Evolutionary conservation across 2,888 invertebrate species (phyloP).

Genomic region (Acleris sparsana): DNA sequence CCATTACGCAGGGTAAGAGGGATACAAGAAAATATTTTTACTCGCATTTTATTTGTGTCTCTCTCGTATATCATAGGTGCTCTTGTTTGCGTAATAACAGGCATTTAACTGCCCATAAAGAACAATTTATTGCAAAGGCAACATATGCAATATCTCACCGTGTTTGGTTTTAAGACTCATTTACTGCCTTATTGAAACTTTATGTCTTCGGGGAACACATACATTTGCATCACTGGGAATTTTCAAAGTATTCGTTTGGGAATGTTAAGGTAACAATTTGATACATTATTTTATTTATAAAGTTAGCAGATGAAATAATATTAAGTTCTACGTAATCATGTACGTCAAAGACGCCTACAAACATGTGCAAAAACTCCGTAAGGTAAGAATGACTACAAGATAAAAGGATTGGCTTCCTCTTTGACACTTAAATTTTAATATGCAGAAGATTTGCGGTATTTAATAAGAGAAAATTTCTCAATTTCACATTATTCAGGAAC

Average conservation of each 20-base stretch:
- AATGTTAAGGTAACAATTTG: not conserved
- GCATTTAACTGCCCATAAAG: constrained; percentile 75
- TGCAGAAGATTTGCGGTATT: no score
- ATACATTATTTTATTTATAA: no score
- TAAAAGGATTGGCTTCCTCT: no score
- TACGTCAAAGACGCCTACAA: no score
- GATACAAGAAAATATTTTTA: constrained; percentile 31
- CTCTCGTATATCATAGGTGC: constrained; percentile 53
- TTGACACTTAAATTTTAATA: no score
- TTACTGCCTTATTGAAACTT: constrained; percentile 37
- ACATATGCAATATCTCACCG: constrained; percentile 62
- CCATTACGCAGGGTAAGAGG: constrained; percentile 16
- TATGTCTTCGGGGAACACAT: constrained; percentile 12
- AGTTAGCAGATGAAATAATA: no score
- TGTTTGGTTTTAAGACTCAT: constrained; percentile 52
- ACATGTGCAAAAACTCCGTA: no score
- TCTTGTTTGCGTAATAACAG: constrained; percentile 68
- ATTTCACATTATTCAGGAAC: no score
- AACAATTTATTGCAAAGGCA: constrained; percentile 62
- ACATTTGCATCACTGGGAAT: constrained; percentile 3
- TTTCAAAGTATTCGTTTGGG: not conserved
- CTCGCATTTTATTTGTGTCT: constrained; percentile 52
- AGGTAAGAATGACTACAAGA: no score
- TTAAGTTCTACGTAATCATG: no score
- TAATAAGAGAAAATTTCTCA: no score